These are phyloP conservation scores for Meloe dianella DNA, from an alignment of 2,888 invertebrate species.

Conservation along the genomic window DNA sequence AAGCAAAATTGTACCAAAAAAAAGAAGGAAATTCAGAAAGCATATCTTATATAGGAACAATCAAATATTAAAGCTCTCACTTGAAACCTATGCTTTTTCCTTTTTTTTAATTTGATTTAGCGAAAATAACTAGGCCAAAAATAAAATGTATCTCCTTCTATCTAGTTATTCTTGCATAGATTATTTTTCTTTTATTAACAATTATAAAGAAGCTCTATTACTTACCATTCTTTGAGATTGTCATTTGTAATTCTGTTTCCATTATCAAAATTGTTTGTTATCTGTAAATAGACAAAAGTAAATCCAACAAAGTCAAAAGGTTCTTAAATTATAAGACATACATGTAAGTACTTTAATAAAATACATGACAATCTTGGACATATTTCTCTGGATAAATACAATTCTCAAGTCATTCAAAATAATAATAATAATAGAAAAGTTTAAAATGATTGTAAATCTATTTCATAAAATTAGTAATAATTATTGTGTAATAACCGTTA, in stretches of 20 bases:
- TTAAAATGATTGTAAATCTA: background rate
- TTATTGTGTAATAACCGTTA: background rate
- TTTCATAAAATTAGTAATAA: background rate
- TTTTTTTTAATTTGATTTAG: background rate
- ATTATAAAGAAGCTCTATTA: background rate
- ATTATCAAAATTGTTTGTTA: background rate
- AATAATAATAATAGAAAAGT: background rate
- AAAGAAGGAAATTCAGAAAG: conserved; percentile 1
- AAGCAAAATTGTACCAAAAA: too few relatives aligned
- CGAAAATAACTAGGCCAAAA: conserved; percentile 8
- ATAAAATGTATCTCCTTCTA: background rate
- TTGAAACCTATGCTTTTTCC: too few relatives aligned
- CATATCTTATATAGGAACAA: background rate
- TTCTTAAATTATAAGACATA: too few relatives aligned
- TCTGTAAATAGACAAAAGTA: background rate
- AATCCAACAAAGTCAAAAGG: too few relatives aligned
- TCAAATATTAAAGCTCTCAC: background rate
- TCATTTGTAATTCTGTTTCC: background rate
- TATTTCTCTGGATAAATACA: too few relatives aligned
- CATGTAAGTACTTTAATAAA: too few relatives aligned
- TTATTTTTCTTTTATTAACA: background rate
- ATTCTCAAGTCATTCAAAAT: too few relatives aligned
- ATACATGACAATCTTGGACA: too few relatives aligned
- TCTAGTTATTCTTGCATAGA: background rate
- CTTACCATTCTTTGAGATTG: background rate